These are phyloP conservation scores for Helarctos malayanus DNA, from an alignment of 2,797 vertebrate species.

Conservation along the genomic window DNA sequence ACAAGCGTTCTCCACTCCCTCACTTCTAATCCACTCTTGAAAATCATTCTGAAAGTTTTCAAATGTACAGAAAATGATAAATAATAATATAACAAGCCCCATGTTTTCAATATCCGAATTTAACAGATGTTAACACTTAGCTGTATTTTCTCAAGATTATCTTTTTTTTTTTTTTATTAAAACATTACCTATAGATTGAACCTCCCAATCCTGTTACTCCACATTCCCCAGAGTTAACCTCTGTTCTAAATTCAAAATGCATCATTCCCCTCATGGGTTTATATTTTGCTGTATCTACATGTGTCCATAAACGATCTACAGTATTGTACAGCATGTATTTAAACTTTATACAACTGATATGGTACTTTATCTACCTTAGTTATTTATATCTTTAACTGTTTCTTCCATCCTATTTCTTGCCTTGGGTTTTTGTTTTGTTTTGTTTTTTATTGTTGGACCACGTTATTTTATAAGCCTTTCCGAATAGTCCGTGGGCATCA, in stretches of 20 bases:
- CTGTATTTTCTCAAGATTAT: slow-evolving; percentile 49
- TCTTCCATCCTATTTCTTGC: neutral
- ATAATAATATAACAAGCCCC: slow-evolving; percentile 18
- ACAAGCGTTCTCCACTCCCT: neutral
- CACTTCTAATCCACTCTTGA: neutral
- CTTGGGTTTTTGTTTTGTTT: neutral
- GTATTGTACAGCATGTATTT: neutral
- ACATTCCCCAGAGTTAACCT: neutral
- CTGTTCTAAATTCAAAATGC: neutral
- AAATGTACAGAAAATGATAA: slow-evolving; percentile 65
- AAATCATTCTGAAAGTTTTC: slow-evolving; percentile 50
- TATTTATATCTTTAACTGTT: neutral
- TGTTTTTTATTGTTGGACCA: neutral
- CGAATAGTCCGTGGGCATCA: neutral
- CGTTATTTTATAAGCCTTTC: slow-evolving; percentile 7
- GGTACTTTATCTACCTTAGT: neutral
- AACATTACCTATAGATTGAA: slow-evolving; percentile 44
- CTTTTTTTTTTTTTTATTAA: neutral
- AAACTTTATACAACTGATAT: neutral
- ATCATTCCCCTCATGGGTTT: neutral
- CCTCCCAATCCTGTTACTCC: slow-evolving; percentile 57
- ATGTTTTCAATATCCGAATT: slow-evolving; percentile 26
- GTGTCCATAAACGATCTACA: neutral
- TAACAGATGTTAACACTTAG: slow-evolving; percentile 76
- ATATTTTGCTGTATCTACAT: neutral